These are phyloP conservation scores for Vipera ursinii DNA, from an alignment of 2,797 vertebrate species.

Conservation along the genomic window DNA sequence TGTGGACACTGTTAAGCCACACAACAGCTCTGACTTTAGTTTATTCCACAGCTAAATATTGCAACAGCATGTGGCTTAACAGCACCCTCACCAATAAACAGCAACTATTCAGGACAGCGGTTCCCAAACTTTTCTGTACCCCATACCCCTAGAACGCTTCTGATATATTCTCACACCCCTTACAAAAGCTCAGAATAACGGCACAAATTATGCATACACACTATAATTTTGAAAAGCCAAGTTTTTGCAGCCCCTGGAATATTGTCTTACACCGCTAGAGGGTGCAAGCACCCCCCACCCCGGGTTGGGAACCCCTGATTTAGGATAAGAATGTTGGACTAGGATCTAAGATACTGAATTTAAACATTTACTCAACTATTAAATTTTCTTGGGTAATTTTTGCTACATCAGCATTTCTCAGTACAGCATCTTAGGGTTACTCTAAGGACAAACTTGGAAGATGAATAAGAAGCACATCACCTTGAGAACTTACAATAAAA, in stretches of 20 bases:
- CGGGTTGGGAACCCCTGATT: no score
- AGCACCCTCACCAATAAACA: background rate
- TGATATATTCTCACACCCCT: no score
- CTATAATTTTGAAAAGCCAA: no score
- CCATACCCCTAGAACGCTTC: no score
- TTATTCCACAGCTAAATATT: background rate
- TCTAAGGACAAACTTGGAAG: background rate
- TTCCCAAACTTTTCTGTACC: no score
- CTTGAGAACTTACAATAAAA: background rate
- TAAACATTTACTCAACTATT: background rate
- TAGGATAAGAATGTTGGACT: background rate
- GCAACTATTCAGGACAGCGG: background rate
- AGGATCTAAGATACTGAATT: background rate
- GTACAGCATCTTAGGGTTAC: background rate
- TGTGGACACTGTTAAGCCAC: background rate
- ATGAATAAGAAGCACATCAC: background rate
- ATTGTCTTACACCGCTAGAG: no score
- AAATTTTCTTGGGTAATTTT: background rate
- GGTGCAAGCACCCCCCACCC: no score
- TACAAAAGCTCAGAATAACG: no score
- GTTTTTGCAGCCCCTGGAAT: no score
- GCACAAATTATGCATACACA: no score
- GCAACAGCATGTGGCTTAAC: background rate
- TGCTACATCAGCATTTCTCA: background rate
- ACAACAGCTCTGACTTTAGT: background rate